phyloP scores from a whole-genome alignment of 2,888 invertebrate species.

The Papilio elwesi region DNA sequence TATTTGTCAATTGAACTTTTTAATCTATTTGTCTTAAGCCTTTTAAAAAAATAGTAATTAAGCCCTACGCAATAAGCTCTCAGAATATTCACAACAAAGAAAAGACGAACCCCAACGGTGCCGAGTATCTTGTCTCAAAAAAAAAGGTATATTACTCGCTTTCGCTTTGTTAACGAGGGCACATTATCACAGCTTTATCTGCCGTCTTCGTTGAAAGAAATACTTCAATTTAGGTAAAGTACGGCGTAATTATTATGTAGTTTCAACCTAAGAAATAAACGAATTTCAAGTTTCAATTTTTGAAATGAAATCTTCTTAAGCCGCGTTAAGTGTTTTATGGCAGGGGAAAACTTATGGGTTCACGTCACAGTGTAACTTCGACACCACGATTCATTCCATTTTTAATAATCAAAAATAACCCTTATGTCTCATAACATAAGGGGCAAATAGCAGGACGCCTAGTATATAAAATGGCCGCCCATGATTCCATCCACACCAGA shows the following conservation, averaged over 20 bases:
- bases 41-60: neutral
- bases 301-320: too few species aligned
- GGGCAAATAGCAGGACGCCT: too few species aligned
- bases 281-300: too few species aligned
- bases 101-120: neutral
- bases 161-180: constrained; percentile 7
- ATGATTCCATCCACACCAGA: too few species aligned
- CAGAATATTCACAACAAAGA: neutral
- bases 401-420: too few species aligned
- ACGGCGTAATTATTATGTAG: neutral
- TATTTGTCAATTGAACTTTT: neutral
- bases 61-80: neutral
- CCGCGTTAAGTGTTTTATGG: too few species aligned
- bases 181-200: neutral
- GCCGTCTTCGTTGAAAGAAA: neutral
- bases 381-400: too few species aligned
- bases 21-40: neutral
- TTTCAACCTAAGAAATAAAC: too few species aligned
- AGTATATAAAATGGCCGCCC: too few species aligned
- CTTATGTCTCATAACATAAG: too few species aligned
- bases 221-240: neutral
- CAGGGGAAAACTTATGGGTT: too few species aligned
- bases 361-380: too few species aligned
- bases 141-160: neutral
- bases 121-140: neutral